phyloP scores from a whole-genome alignment of 2,888 invertebrate species.

The Orthosia gracilis region DNA sequence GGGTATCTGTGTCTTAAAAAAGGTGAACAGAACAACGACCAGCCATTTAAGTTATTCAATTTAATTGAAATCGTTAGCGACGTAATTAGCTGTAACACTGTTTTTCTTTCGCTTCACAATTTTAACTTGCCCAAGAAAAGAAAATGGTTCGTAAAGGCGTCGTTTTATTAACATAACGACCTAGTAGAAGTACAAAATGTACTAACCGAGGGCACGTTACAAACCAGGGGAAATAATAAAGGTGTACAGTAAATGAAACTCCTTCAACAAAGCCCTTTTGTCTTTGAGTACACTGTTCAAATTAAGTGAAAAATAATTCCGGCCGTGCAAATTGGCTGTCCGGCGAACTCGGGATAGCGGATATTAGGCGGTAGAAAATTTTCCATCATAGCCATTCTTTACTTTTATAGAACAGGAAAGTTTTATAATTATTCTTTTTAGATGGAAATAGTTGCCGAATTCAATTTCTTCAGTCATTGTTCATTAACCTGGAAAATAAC shows the following conservation, averaged over 20 bases:
- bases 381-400: slow-evolving; percentile 17
- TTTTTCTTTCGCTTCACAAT: slow-evolving; percentile 1
- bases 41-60: slow-evolving; percentile 4
- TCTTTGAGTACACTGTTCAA: slow-evolving; percentile 45
- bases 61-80: background rate
- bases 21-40: fast-evolving
- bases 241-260: slow-evolving; percentile 47
- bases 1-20: too few species aligned
- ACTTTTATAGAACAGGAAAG: slow-evolving; percentile 29
- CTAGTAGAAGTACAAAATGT: slow-evolving; percentile 21
- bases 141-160: slow-evolving; percentile 27
- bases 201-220: slow-evolving; percentile 16
- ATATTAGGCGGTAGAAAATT: slow-evolving; percentile 32
- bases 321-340: slow-evolving; percentile 45
- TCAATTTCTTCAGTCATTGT: slow-evolving; percentile 14
- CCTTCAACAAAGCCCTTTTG: slow-evolving; percentile 38
- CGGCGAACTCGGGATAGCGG: slow-evolving; percentile 31
- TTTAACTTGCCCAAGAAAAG: slow-evolving; percentile 13
- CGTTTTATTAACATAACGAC: slow-evolving; percentile 52
- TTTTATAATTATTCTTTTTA: slow-evolving; percentile 35
- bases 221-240: slow-evolving; percentile 39
- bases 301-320: slow-evolving; percentile 62
- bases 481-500: background rate
- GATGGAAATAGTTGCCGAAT: slow-evolving; percentile 33
- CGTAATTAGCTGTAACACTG: slow-evolving; percentile 1